Base-by-base conservation (phyloP, 2,888 invertebrate species). In the Mechanitis messenoides region DNA sequence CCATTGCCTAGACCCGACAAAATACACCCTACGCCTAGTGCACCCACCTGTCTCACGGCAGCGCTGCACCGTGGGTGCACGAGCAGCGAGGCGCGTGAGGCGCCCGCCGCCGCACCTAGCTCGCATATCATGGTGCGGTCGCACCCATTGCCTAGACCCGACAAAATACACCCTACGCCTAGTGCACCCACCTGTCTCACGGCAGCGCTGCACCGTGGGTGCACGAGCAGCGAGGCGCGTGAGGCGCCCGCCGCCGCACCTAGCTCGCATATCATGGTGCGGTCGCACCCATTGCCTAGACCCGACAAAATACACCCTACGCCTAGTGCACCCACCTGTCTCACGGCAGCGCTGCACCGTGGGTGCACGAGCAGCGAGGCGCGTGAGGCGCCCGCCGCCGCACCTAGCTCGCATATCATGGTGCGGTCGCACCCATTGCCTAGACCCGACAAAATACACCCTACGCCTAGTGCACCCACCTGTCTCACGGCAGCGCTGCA, bases 241-340 rank as follows among this genome's bases (percentile, higher is more conserved):
- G 94, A 94, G 68, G 93, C 92, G 45, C 94, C 94, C 2, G 97
- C 97, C 81, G 98, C 97, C 54, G 94, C 94, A 74, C 97, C 96
- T 67, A 98, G 87, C 83, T 98, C 97, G 97, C 98, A 98, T 1
- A 98, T 96, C 86, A 96, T 98, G 0, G 97, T 96, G 74, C 96
- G 95, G 1, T n/a, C n/a, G n/a, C n/a, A n/a, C n/a, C n/a, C n/a
- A n/a, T n/a, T n/a, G n/a, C n/a, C n/a, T n/a, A n/a, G n/a, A n/a
- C n/a, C n/a, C n/a, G n/a, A n/a, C n/a, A n/a, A n/a, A n/a, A n/a
- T n/a, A n/a, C n/a, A n/a, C n/a, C n/a, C n/a, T n/a, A n/a, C n/a
- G n/a, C n/a, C n/a, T n/a, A 35, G 35, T 35, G 35, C 6, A 20
- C 50, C 3, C 53, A 87, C 88, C 91, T 98, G 98, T 68, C 98